Evolutionary conservation across 2,113 vertebrate genomes (phyloP).

Genomic region (Thinocorus orbignyianus): DNA sequence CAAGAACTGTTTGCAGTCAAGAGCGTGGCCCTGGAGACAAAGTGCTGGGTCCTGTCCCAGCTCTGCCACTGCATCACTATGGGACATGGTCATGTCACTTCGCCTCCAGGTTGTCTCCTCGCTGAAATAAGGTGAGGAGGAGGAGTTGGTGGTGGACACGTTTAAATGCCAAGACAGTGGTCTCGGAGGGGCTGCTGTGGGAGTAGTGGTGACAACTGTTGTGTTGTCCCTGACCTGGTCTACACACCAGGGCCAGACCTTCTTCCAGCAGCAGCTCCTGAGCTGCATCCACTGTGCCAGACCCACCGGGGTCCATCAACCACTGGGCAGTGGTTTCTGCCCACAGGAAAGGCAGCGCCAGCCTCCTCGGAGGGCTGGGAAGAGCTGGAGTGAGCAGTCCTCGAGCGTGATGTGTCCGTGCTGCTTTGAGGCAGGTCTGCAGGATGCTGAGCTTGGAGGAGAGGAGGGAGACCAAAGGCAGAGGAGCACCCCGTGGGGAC

Average conservation of each 20-base stretch:
- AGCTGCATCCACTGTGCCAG: background rate
- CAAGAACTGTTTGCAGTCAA: background rate
- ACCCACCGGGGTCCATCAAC: accelerated
- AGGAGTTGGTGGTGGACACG: accelerated
- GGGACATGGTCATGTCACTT: background rate
- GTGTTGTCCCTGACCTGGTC: background rate
- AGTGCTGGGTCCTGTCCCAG: background rate
- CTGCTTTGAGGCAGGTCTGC: background rate
- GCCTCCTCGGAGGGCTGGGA: background rate
- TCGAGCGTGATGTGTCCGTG: accelerated
- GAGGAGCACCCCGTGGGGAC: background rate
- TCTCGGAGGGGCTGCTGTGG: background rate
- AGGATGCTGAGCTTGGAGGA: background rate
- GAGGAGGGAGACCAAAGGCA: background rate
- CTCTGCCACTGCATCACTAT: background rate
- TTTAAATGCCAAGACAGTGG: background rate
- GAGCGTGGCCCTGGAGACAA: background rate
- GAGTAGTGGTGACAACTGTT: background rate
- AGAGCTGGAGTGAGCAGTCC: accelerated
- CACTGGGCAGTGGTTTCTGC: background rate
- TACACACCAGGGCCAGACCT: background rate
- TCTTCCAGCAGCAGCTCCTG: background rate
- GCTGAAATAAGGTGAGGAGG: background rate
- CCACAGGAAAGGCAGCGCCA: accelerated
- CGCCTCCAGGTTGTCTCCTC: background rate